Base-by-base conservation (phyloP, 2,888 invertebrate genomes). In the Quadriops clusia region DNA sequence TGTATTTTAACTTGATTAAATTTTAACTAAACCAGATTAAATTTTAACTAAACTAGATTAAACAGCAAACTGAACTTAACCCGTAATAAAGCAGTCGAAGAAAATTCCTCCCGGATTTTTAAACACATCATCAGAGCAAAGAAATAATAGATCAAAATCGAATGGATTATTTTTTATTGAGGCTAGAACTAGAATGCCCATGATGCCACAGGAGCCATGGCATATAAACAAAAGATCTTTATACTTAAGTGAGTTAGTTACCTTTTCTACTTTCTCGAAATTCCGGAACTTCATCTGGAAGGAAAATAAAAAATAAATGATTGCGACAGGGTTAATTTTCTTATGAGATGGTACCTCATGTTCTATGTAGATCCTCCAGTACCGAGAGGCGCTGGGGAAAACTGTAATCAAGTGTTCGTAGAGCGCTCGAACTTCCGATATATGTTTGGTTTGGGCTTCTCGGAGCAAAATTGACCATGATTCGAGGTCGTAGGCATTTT, bases 301-400 rank as follows among this genome's bases (percentile, higher is more conserved):
- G 49, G 20, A 36, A 28, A 28, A 18, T 13, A 28, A 24, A 32
- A 13, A 31, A 14, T 23, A 32, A 30, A 23, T 18, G 12, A 31
- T n/a, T 12, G 15, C 23, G 17, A 31, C 16, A 5, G 13, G 7
- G 5, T 20, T 5, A 14, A 5, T 10, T 3, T 17, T 26, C 15
- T 13, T 24, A 20, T 28, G n/a, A 22, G 17, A 30, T 37, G 48
- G 53, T 62, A 87, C 86, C 80, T 95, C 94, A 65, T 93, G 91
- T 56, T 95, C 94, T 46, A 95, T 94, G 64, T 93, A 99, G 46
- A 95, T 87, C 65, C 94, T 93, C 98, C 98, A 99, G 58, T 87
- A 98, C 34, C 94, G 74, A 2, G 97, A 98, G 4, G 94, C 87
- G 17, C 91, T 93, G 0, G 97, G 94, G 55, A 97, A 98, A 4